A percentile compares a stretch with the other conserved stretches of the same genome.
phyloP scores from a whole-genome alignment of 2,113 vertebrate genomes.

The Takifugu bimaculatus region DNA sequence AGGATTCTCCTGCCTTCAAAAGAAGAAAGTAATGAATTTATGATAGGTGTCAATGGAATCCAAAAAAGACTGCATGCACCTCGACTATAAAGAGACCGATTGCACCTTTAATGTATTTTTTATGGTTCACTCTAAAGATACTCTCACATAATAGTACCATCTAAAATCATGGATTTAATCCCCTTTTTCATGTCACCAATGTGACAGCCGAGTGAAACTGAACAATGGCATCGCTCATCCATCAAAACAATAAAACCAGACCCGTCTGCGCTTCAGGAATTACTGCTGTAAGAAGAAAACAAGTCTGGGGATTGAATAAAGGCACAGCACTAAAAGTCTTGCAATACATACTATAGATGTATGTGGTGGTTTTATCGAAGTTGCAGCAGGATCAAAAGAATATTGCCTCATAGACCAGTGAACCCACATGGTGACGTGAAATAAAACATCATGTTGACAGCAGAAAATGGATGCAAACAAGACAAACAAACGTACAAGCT shows the following conservation, averaged over 20 bases:
- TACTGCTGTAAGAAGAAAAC: neutral
- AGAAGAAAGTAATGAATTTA: constrained; percentile 39
- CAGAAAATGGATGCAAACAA: too few species aligned
- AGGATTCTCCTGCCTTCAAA: constrained; percentile 44
- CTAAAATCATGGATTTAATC: neutral
- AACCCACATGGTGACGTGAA: too few species aligned
- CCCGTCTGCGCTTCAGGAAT: neutral
- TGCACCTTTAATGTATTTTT: constrained; percentile 41
- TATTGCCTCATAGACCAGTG: too few species aligned
- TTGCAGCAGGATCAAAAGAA: too few species aligned
- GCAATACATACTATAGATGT: too few species aligned
- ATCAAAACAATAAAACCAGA: neutral
- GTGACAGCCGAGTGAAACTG: neutral
- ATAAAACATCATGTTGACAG: too few species aligned
- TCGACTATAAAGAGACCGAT: neutral
- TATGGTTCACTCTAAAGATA: constrained; percentile 3
- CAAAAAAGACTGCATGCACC: constrained; percentile 19
- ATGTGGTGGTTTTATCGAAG: too few species aligned
- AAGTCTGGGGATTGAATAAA: neutral
- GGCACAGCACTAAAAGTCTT: too few species aligned
- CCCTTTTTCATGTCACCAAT: neutral
- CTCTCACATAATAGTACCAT: neutral
- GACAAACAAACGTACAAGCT: too few species aligned
- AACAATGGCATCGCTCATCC: neutral
- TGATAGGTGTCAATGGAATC: constrained; percentile 38